Evolutionary conservation across 2,113 vertebrate species (phyloP).

Genomic region (Lethenteron reissneri): DNA sequence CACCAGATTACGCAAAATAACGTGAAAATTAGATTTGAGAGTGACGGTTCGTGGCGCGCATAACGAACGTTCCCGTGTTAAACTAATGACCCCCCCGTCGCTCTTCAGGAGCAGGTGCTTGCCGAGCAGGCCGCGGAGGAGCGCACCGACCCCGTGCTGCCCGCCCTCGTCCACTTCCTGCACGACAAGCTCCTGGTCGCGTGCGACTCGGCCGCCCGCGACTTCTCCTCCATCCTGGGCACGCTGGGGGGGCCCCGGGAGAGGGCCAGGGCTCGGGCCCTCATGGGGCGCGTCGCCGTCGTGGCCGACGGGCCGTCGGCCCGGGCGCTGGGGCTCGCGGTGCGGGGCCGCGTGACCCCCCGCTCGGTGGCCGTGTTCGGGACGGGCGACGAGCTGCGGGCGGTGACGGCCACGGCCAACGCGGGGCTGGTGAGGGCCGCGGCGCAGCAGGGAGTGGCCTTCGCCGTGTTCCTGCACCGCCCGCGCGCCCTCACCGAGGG

Average conservation of each 20-base stretch:
- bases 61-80: background rate
- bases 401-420: conserved; percentile 84
- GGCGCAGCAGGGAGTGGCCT: conserved; percentile 70
- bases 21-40: background rate
- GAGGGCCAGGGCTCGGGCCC: conserved; percentile 36
- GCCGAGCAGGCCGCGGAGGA: conserved; percentile 78
- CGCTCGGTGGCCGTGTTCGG: conserved; percentile 77
- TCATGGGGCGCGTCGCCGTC: conserved; percentile 39
- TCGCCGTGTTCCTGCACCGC: conserved; percentile 77
- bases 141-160: conserved; percentile 45
- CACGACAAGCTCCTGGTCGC: conserved; percentile 64
- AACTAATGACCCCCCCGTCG: background rate
- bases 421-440: conserved; percentile 79
- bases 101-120: conserved; percentile 46
- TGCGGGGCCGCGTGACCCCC: conserved; percentile 59
- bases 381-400: conserved; percentile 58
- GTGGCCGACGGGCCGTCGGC: conserved; percentile 60
- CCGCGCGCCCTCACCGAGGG: conserved; percentile 76
- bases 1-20: too few relatives aligned
- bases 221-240: conserved; percentile 65
- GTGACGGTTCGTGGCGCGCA: background rate
- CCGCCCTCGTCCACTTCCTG: conserved; percentile 56
- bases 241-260: conserved; percentile 62
- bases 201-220: conserved; percentile 56
- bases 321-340: conserved; percentile 39